Evolutionary conservation across 2,888 invertebrate genomes (phyloP), one percentile per base, ranked within the genome.

Genomic region (Melolontha melolontha): DNA sequence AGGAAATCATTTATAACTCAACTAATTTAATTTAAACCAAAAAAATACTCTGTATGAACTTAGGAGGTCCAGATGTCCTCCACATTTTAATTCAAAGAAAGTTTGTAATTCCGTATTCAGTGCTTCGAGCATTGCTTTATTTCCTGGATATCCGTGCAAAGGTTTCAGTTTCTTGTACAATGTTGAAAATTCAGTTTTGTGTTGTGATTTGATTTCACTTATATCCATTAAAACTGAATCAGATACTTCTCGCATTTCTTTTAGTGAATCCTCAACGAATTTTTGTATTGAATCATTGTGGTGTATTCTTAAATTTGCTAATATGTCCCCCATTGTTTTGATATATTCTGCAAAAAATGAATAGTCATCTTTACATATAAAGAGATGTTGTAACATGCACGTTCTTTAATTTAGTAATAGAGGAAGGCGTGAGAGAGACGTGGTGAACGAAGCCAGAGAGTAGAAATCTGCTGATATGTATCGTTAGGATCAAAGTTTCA

Each of bases 131-230:
- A 78, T 68, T 17, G 64, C 29, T 51, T 67, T 72, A 55, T 80
- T 80, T 1, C 74, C 75, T 1, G 78, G 78, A 73, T 79, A 78
- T 16, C 81, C 81, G 69, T 78, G 74, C 29, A 80, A 66, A 2
- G 79, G 74, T 68, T 78, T 80, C 50, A 81, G 67, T 71, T 78
- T 77, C 5, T 72, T 70, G 41, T 76, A 74, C 27, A 79, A 69
- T 22, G 49, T 52, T 11, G 50, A 34, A n/a, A 71, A 64, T 40
- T 63, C 47, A 27, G 68, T 39, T 42, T 69, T 67, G 16, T 67
- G 69, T n/a, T 67, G 14, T 59, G 12, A n/a, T 68, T 68, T 51
- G 16, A 71, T 39, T 27, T 41, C 11, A 16, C 66, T 55, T 67
- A 67, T 55, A 62, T 70, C 66, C n/a, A 34, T 6, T 29, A 29